These are phyloP conservation scores for Phalera bucephala DNA, from an alignment of 2,888 invertebrate species.

Conservation along the genomic window DNA sequence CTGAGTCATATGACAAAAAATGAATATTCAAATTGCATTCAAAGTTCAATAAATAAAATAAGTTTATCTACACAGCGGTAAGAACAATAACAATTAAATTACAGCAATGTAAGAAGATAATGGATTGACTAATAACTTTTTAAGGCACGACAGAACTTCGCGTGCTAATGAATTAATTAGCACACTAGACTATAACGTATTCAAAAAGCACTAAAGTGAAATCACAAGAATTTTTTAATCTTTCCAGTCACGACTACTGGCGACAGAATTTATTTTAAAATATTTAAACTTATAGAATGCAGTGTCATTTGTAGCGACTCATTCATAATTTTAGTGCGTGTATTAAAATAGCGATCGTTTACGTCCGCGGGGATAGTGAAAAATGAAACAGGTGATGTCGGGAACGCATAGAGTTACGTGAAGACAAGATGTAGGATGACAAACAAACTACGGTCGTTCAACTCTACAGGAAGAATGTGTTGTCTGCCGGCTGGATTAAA, in stretches of 20 bases:
- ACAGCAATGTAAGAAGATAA: constrained; percentile 5
- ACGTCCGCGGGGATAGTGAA: constrained; percentile 60
- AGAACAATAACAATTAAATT: constrained; percentile 14
- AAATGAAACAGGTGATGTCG: constrained; percentile 70
- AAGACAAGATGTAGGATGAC: constrained; percentile 62
- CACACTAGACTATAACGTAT: background rate
- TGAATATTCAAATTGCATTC: constrained; percentile 25
- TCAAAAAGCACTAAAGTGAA: constrained; percentile 8
- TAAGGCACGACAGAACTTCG: constrained; percentile 5
- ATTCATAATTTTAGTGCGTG: constrained; percentile 63
- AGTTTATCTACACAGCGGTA: constrained; percentile 13
- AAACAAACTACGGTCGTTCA: constrained; percentile 60
- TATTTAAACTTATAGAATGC: constrained; percentile 38
- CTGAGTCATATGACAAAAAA: constrained; percentile 45
- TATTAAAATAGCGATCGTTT: constrained; percentile 61
- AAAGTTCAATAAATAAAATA: constrained; percentile 12
- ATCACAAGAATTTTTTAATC: constrained; percentile 20
- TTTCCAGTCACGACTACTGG: constrained; percentile 18
- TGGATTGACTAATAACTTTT: constrained; percentile 8
- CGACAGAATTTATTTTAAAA: constrained; percentile 35
- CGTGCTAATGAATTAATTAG: constrained; percentile 12
- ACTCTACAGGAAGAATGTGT: constrained; percentile 49
- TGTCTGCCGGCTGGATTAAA: constrained; percentile 34
- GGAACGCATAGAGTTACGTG: constrained; percentile 42
- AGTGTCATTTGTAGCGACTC: constrained; percentile 50